Evolutionary conservation across 1,140 invertebrate genomes (phyloP).

Genomic region (Microplitis demolitor): DNA sequence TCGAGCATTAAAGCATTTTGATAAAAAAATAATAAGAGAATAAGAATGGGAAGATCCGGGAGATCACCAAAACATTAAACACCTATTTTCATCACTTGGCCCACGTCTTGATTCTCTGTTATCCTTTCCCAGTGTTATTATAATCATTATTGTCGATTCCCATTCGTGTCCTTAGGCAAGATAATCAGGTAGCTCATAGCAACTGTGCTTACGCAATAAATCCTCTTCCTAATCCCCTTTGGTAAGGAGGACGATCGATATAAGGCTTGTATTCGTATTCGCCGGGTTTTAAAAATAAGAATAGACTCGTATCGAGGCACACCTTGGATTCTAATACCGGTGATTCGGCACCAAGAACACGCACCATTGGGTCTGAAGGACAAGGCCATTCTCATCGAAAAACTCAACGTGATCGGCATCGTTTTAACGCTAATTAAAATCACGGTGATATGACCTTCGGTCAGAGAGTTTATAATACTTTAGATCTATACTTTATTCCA

Average conservation of each 20-base stretch:
- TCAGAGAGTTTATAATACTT: too few species aligned
- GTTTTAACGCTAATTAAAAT: not conserved
- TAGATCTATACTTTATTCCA: too few species aligned
- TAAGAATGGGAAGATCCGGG: not conserved
- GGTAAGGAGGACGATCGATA: not conserved
- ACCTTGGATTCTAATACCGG: not conserved
- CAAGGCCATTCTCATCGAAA: not conserved
- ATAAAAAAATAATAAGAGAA: not conserved
- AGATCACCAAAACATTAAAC: not conserved
- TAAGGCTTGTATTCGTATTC: not conserved
- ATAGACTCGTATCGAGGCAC: not conserved
- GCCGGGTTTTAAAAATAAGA: not conserved
- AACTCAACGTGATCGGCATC: slow-evolving; percentile 2
- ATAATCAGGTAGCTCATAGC: slow-evolving; percentile 26
- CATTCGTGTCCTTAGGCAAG: slow-evolving; percentile 22
- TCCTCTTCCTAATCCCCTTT: slow-evolving; percentile 21
- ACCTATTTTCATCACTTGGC: not conserved
- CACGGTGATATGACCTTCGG: too few species aligned
- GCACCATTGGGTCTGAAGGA: not conserved
- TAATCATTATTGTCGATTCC: slow-evolving; percentile 8
- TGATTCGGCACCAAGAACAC: not conserved
- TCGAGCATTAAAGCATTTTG: too few species aligned
- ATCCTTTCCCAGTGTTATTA: not conserved
- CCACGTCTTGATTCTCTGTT: not conserved
- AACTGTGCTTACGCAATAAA: slow-evolving; percentile 33